phyloP scores from a whole-genome alignment of 2,797 vertebrate genomes.

The Periparus ater region DNA sequence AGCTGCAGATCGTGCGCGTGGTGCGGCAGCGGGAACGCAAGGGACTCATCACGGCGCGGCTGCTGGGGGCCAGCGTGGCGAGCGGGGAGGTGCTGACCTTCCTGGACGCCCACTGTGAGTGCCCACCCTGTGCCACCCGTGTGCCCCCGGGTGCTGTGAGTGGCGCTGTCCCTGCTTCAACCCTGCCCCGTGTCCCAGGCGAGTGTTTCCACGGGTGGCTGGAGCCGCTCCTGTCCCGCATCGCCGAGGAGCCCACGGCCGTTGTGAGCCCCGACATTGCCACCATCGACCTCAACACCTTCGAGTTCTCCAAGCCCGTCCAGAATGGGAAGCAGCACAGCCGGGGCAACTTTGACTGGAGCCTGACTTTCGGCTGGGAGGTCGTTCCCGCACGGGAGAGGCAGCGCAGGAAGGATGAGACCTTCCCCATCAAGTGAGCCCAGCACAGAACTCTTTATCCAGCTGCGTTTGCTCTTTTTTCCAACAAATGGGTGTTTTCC shows the following conservation, averaged over 20 bases:
- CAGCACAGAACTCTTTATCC: accelerated
- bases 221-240: conserved; percentile 90
- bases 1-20: conserved; percentile 88
- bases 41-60: conserved; percentile 91
- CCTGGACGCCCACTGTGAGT: conserved; percentile 96
- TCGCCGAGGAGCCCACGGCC: conserved; percentile 87
- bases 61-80: conserved; percentile 90
- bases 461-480: not conserved
- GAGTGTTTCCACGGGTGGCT: conserved; percentile 97
- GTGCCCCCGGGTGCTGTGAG: accelerated
- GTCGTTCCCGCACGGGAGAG: conserved; percentile 78
- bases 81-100: conserved; percentile 92
- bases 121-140: accelerated
- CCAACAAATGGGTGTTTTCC: not conserved
- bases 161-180: accelerated
- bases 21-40: conserved; percentile 91
- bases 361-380: conserved; percentile 93
- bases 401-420: conserved; percentile 89
- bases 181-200: conserved; percentile 69
- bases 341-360: conserved; percentile 96
- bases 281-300: conserved; percentile 89
- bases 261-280: conserved; percentile 95
- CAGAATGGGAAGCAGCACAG: conserved; percentile 81
- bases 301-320: conserved; percentile 86
- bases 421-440: conserved; percentile 91